Evolutionary conservation across 2,113 vertebrate genomes (phyloP), one percentile per base, ranked within the genome.

Genomic region (Vidua chalybeata): DNA sequence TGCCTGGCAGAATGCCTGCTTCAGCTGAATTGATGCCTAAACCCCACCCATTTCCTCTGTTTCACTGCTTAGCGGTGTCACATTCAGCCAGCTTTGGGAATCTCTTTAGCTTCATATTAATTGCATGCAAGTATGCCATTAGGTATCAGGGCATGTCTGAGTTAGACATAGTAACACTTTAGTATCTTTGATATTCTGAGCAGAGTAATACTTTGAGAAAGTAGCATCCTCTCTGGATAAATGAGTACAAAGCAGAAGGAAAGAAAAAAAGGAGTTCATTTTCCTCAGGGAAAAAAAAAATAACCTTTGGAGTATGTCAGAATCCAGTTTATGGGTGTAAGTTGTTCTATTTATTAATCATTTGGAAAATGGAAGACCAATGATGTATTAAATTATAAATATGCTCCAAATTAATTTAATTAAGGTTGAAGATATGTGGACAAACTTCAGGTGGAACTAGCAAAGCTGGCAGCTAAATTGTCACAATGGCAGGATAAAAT

Each of bases 11-110:
- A 94, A 90, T 84, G 95, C 93, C 89, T 87, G 72, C 89, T 92
- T 94, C 83, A 78, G 80, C 83, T 94, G 95, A 95, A 96, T 6
- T 81, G 93, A 81, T 94, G 91, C 91, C 94, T 84, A 92, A 94
- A 93, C 89, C 64, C 95, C 95, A 95, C 96, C 96, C 91, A 93
- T 94, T 94, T 97, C 91, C 95, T 95, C 94, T 89, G 52, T 96
- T 93, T 92, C 76, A 61, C 64, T 93, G 94, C 86, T 90, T 92
- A 84, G 89, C 16, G 0, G 68, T 92, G 93, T 94, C 80, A 94
- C 76, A 94, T 87, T 87, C 81, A 95, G 84, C 48, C 71, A 82
- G 89, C 91, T 91, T 93, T 82, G 84, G 87, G 77, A 84, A 91
- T 95, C 81, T 95, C 91, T 94, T 63, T 87, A 89, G 80, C 73